Percentiles rank a stretch among this genome's conserved stretches.
These are phyloP conservation scores for Siniperca scherzeri DNA, from an alignment of 2,797 vertebrate species.

Conservation along the genomic window DNA sequence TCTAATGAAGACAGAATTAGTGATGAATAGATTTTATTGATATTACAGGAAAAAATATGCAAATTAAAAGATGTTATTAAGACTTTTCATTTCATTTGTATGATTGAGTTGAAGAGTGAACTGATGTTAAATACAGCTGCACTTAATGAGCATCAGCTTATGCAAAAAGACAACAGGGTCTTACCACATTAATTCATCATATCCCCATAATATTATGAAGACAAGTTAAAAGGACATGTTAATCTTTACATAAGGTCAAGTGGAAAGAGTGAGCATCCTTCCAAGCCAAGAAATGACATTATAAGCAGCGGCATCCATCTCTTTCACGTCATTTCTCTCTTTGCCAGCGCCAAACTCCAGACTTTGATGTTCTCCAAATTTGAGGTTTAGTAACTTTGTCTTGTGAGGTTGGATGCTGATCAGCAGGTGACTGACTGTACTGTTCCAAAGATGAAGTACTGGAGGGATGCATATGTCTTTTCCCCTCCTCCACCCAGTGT, in stretches of 20 bases:
- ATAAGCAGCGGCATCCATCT: neutral
- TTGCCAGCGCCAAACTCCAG: conserved; percentile 20
- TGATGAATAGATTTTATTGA: conserved; percentile 56
- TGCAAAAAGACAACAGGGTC: too few species aligned
- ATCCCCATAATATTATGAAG: too few species aligned
- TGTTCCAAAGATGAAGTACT: conserved; percentile 57
- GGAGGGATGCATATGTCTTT: neutral
- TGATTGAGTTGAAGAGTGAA: conserved; percentile 36
- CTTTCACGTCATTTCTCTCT: conserved; percentile 3
- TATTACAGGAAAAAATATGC: conserved; percentile 28
- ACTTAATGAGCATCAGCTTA: neutral
- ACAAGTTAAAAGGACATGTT: neutral
- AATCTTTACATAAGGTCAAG: conserved; percentile 19
- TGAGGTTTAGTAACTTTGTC: conserved; percentile 8
- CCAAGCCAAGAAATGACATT: neutral
- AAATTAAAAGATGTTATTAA: conserved; percentile 7
- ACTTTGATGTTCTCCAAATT: conserved; percentile 5
- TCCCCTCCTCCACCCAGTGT: neutral
- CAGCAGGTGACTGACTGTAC: conserved; percentile 37
- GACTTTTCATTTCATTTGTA: conserved; percentile 37
- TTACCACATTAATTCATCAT: too few species aligned
- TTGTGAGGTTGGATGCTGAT: conserved; percentile 31
- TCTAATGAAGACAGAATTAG: conserved; percentile 19
- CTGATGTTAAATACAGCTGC: conserved; percentile 23
- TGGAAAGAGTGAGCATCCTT: conserved; percentile 11